Evolutionary conservation across 2,888 invertebrate species (phyloP).

Genomic region (Acanthosepion pharaonis): DNA sequence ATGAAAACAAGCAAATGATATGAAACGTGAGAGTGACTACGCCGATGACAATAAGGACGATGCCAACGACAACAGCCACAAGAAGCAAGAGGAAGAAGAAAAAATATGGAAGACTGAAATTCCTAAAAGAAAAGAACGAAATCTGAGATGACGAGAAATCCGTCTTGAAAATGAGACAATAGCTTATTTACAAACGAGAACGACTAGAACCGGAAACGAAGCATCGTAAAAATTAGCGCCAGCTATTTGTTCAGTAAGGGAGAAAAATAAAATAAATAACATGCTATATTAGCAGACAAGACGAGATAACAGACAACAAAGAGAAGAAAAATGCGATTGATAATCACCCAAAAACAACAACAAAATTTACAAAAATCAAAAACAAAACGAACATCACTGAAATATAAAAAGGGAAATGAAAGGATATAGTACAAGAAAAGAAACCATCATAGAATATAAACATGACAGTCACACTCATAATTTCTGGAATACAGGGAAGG

Average conservation of each 20-base stretch:
- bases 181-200: background rate
- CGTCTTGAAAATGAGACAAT: background rate
- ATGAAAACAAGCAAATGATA: background rate
- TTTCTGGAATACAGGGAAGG: too few species aligned
- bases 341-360: background rate
- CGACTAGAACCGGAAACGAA: background rate
- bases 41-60: background rate
- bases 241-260: background rate
- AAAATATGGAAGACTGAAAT: background rate
- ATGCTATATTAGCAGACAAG: background rate
- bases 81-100: background rate
- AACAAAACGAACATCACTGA: background rate
- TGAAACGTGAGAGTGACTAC: background rate
- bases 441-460: too few species aligned
- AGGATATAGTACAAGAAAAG: too few species aligned
- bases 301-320: background rate
- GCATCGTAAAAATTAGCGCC: background rate
- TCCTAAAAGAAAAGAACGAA: background rate
- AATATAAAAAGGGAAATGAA: too few species aligned
- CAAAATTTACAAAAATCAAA: background rate
- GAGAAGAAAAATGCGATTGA: background rate
- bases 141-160: background rate
- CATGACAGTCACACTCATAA: too few species aligned
- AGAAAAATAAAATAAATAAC: background rate
- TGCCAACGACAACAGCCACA: background rate